A percentile compares a stretch with the other conserved stretches of the same genome.
Evolutionary conservation across 2,888 invertebrate species (phyloP).

Genomic region (Pheosia gnoma): DNA sequence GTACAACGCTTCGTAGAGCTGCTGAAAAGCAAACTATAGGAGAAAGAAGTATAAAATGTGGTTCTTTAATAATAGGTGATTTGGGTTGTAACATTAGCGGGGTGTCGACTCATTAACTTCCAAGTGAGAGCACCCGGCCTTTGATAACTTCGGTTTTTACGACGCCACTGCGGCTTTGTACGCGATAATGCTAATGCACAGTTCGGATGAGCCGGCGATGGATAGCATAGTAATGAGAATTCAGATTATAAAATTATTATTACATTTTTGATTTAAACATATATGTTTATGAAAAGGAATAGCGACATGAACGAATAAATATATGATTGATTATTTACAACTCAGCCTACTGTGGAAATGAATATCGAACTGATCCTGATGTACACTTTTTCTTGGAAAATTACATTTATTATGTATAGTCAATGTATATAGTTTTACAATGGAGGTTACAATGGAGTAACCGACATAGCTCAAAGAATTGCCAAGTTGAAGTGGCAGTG

Average conservation of each 20-base stretch:
- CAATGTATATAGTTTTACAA: too few relatives aligned
- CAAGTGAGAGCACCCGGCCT: constrained; percentile 59
- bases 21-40: constrained; percentile 2
- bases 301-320: too few relatives aligned
- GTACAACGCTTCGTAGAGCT: background rate
- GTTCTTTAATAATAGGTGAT: constrained; percentile 34
- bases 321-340: too few relatives aligned
- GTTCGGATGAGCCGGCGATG: constrained; percentile 31
- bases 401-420: too few relatives aligned
- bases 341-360: too few relatives aligned
- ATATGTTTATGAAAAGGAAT: too few relatives aligned
- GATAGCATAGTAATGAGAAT: constrained; percentile 39
- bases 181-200: constrained; percentile 46
- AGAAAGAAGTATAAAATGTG: constrained; percentile 11
- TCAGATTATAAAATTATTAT: constrained; percentile 7
- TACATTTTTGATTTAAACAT: too few relatives aligned
- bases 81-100: constrained; percentile 57
- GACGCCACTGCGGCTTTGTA: constrained; percentile 36
- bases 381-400: too few relatives aligned
- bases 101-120: constrained; percentile 73
- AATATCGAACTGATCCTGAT: too few relatives aligned
- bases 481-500: too few relatives aligned
- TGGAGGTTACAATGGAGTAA: too few relatives aligned
- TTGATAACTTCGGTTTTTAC: constrained; percentile 72
- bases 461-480: too few relatives aligned